Percentiles rank a stretch among this genome's conserved stretches.
Conservation (phyloP, 2,113 vertebrate species). For the Campylorhamphus procurvoides region DNA sequence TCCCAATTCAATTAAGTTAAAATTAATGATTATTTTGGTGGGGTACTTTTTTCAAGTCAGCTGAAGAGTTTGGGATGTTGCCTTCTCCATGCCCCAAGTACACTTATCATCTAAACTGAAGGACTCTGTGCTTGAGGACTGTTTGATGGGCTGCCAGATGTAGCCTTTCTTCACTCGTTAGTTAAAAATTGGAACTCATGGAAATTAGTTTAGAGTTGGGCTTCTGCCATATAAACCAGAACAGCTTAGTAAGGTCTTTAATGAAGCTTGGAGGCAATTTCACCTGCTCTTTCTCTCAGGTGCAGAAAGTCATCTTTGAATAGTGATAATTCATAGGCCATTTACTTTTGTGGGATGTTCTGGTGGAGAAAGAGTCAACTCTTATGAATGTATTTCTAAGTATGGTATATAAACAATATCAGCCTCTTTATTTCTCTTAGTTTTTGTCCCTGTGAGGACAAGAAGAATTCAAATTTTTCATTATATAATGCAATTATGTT, state of each 20-base stretch:
- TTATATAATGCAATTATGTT: neutral
- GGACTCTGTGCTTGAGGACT: neutral
- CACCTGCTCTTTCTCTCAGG: neutral
- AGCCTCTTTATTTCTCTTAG: neutral
- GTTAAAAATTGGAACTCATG: neutral
- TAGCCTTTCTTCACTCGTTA: neutral
- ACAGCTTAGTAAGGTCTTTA: neutral
- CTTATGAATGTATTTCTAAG: neutral
- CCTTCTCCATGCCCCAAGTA: neutral
- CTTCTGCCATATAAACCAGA: neutral
- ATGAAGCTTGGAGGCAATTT: neutral
- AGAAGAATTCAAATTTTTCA: neutral
- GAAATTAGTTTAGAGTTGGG: neutral
- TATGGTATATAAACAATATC: neutral
- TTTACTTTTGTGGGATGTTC: neutral
- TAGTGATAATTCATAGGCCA: neutral
- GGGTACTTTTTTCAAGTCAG: neutral
- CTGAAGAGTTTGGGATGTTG: neutral
- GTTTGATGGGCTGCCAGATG: neutral
- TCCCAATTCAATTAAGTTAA: neutral
- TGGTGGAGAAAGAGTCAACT: neutral
- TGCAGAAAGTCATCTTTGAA: neutral
- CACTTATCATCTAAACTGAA: neutral
- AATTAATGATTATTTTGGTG: neutral
- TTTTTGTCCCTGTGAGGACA: neutral